Conservation (phyloP, 2,113 vertebrate genomes). For the Mastomys coucha region DNA sequence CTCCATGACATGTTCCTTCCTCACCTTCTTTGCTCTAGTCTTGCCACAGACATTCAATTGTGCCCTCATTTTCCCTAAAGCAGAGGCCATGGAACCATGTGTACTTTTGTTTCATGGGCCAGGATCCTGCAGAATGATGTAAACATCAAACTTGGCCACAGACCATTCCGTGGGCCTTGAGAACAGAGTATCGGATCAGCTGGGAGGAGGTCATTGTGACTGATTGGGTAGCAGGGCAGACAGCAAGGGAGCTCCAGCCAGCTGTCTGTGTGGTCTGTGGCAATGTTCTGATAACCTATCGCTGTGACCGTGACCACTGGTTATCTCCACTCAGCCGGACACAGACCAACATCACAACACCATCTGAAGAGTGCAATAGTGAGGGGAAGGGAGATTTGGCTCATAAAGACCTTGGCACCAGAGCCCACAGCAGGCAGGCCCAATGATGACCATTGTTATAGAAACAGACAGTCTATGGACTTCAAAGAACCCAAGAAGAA, state of each 20-base stretch:
- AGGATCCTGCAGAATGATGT: neutral
- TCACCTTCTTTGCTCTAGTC: neutral
- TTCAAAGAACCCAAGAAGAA: neutral
- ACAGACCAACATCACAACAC: neutral
- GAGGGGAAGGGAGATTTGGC: rapidly evolving
- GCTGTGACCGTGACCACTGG: neutral
- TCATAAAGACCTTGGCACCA: neutral
- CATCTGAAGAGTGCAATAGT: neutral
- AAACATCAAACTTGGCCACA: neutral
- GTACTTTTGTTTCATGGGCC: neutral
- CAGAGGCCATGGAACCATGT: rapidly evolving
- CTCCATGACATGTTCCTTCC: neutral
- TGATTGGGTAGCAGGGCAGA: conserved; percentile 6
- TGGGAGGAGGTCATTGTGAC: conserved; percentile 26
- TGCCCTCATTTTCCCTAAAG: neutral
- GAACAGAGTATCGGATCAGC: conserved; percentile 39
- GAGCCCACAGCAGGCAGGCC: neutral
- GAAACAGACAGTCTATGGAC: neutral
- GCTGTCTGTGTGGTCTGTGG: conserved; percentile 64
- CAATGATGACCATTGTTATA: rapidly evolving
- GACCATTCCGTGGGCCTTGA: conserved; percentile 52
- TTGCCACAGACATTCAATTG: neutral
- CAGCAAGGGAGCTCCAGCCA: neutral
- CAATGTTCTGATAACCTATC: neutral
- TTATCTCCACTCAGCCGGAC: neutral